phyloP scores from a whole-genome alignment of 1,140 invertebrate species.

The Mactra quadrangularis region DNA sequence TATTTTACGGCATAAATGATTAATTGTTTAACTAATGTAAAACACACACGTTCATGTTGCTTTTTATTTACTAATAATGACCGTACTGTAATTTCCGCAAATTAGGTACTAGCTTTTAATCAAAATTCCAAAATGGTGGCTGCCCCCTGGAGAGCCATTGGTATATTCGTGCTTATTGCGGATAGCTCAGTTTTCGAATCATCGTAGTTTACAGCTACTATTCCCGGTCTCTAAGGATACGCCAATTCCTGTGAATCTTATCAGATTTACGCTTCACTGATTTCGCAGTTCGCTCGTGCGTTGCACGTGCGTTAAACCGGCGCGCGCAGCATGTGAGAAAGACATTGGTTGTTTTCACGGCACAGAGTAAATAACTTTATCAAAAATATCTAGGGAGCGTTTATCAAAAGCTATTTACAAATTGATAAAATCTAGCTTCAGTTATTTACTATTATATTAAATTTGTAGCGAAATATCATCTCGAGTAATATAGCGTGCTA shows the following conservation, averaged over 20 bases:
- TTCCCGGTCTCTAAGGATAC: constrained; percentile 22
- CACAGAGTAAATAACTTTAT: constrained; percentile 48
- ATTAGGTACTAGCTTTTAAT: too few relatives aligned
- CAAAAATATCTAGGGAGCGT: constrained; percentile 50
- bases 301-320: constrained; percentile 43
- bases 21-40: too few relatives aligned
- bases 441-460: constrained; percentile 60
- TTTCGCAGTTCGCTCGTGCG: constrained; percentile 47
- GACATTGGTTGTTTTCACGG: constrained; percentile 13
- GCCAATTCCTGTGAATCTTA: constrained; percentile 55
- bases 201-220: constrained; percentile 22
- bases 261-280: constrained; percentile 42
- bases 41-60: too few relatives aligned
- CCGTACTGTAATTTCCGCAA: too few relatives aligned
- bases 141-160: constrained; percentile 6
- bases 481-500: constrained; percentile 32
- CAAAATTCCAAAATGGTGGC: too few relatives aligned
- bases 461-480: constrained; percentile 29
- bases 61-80: too few relatives aligned
- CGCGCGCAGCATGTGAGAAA: constrained; percentile 57
- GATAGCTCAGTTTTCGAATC: constrained; percentile 11
- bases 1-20: too few relatives aligned
- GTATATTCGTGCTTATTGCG: background rate
- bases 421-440: constrained; percentile 24
- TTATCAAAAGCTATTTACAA: constrained; percentile 56